A percentile compares a stretch with the other conserved stretches of the same genome.
Evolutionary conservation across 2,797 vertebrate species (phyloP).

Genomic region (Tolypeutes matacus): DNA sequence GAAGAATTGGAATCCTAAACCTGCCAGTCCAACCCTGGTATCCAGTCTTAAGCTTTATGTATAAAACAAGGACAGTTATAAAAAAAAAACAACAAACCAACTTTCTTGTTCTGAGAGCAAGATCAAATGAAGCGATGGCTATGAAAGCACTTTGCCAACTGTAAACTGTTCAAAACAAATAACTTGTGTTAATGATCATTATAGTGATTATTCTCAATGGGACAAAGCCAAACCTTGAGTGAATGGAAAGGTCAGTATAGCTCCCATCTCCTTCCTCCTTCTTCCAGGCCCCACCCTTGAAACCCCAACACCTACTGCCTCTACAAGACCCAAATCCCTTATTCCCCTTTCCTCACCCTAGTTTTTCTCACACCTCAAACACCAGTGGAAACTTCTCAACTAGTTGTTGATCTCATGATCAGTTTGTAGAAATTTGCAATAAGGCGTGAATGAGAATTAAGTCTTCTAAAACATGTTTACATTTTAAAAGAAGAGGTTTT

Average conservation of each 20-base stretch:
- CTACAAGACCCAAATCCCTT: not conserved
- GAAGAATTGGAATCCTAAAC: not conserved
- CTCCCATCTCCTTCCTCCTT: not conserved
- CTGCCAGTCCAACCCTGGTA: not conserved
- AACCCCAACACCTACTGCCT: not conserved
- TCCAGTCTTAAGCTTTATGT: constrained; percentile 1
- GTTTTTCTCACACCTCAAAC: too few species aligned
- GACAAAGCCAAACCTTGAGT: constrained; percentile 42
- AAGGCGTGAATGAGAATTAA: too few species aligned
- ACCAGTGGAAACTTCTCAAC: too few species aligned
- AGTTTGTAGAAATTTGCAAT: too few species aligned
- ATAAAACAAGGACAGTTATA: constrained; percentile 60
- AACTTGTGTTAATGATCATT: constrained; percentile 8
- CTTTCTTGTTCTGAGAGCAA: not conserved
- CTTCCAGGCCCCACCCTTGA: not conserved
- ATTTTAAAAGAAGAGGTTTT: too few species aligned
- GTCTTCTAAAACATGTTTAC: too few species aligned
- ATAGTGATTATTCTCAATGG: constrained; percentile 52
- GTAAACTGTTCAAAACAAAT: constrained; percentile 48
- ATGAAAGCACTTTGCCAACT: constrained; percentile 39
- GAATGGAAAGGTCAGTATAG: not conserved
- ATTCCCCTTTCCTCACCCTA: not conserved
- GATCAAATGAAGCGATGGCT: not conserved
- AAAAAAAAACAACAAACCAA: not conserved
- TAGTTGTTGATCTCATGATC: too few species aligned